Conservation (phyloP, 35 echinoderm and acorn worm genomes). For the Anneissia japonica region DNA sequence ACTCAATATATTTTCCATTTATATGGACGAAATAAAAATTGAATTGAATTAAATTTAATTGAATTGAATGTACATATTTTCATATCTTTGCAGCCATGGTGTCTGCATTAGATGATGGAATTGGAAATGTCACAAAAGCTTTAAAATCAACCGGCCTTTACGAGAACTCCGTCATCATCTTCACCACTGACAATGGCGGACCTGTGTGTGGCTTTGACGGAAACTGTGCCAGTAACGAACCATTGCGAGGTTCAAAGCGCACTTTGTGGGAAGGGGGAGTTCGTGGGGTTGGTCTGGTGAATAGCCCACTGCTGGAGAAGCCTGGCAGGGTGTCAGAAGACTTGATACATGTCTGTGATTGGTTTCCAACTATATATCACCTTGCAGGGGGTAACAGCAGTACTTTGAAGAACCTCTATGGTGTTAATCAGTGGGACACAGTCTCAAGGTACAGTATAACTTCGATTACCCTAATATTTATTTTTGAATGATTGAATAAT, state of each 20-base stretch:
- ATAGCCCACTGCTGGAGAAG: slow-evolving; percentile 65
- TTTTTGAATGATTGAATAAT: not conserved
- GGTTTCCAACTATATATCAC: slow-evolving; percentile 70
- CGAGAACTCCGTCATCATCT: slow-evolving; percentile 79
- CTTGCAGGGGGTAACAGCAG: slow-evolving; percentile 69
- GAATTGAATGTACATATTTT: too few relatives aligned
- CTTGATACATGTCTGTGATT: slow-evolving; percentile 70
- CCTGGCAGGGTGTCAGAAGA: slow-evolving; percentile 49
- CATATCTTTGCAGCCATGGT: slow-evolving; percentile 67
- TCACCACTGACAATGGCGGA: slow-evolving; percentile 90
- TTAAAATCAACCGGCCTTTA: slow-evolving; percentile 71
- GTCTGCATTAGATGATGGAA: slow-evolving; percentile 76
- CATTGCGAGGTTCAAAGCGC: slow-evolving; percentile 64
- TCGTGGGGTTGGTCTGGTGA: slow-evolving; percentile 48
- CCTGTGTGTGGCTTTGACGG: slow-evolving; percentile 67
- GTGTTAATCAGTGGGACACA: slow-evolving; percentile 58
- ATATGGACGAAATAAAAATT: too few relatives aligned
- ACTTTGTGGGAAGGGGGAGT: slow-evolving; percentile 90
- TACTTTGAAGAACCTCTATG: slow-evolving; percentile 45
- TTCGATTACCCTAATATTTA: not conserved
- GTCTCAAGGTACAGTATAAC: slow-evolving; percentile 44
- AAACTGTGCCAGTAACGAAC: slow-evolving; percentile 84
- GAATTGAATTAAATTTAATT: too few relatives aligned
- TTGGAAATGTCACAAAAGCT: slow-evolving; percentile 70
- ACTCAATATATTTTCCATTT: too few relatives aligned